Evolutionary conservation across 2,797 vertebrate species (phyloP).

Genomic region (Pantherophis alleghaniensis): DNA sequence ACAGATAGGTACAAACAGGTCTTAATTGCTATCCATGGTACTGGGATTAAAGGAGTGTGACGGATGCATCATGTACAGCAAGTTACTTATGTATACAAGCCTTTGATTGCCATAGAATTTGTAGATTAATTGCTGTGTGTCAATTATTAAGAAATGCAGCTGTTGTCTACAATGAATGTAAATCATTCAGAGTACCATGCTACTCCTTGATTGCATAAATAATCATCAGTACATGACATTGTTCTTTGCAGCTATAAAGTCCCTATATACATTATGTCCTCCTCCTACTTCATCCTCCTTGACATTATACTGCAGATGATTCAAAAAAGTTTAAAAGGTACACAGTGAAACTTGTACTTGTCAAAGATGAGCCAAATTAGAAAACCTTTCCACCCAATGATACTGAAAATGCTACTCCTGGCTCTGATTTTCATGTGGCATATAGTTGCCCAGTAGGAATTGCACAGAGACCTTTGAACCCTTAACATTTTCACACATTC

Average conservation of each 20-base stretch:
- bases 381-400: constrained; percentile 1
- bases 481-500: not conserved
- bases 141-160: constrained; percentile 14
- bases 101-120: not conserved
- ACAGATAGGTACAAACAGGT: not conserved
- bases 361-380: not conserved
- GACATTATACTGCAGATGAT: not conserved
- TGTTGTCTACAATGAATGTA: constrained; percentile 10
- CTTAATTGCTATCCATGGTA: not conserved
- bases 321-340: constrained; percentile 5
- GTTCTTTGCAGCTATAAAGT: not conserved
- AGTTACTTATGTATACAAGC: not conserved
- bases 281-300: rapidly evolving
- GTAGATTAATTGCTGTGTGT: constrained; percentile 19
- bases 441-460: constrained; percentile 8
- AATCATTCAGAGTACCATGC: not conserved
- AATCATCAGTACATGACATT: not conserved
- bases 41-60: not conserved
- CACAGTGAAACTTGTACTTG: not conserved
- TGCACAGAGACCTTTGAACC: not conserved
- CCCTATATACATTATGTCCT: not conserved
- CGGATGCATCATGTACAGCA: not conserved
- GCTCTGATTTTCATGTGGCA: not conserved
- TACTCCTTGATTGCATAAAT: constrained; percentile 5
- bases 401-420: constrained; percentile 5